phyloP scores from a whole-genome alignment of 2,113 vertebrate genomes.

The Anguilla rostrata region DNA sequence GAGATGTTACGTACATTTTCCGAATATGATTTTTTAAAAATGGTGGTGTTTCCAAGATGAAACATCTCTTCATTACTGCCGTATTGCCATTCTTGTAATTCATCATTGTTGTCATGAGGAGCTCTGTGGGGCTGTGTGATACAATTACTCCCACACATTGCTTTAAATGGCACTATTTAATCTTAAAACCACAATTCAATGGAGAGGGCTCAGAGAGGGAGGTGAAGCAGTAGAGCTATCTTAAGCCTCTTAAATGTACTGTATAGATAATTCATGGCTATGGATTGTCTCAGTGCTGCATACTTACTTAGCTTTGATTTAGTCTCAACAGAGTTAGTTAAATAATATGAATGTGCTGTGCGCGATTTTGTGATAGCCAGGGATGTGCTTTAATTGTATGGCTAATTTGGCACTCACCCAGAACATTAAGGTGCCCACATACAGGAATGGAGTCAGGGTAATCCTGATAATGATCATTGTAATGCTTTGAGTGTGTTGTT shows the following conservation, averaged over 20 bases:
- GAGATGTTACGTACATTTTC: too few species aligned
- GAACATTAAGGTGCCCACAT: neutral
- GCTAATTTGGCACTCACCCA: neutral
- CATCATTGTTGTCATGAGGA: neutral
- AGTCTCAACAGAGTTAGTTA: neutral
- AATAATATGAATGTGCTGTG: neutral
- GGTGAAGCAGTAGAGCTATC: neutral
- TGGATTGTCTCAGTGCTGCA: neutral
- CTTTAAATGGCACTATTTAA: neutral
- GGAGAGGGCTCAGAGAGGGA: neutral
- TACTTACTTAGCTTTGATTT: neutral
- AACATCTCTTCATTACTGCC: neutral
- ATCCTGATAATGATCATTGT: neutral
- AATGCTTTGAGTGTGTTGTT: neutral
- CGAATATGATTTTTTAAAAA: neutral
- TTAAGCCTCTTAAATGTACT: neutral
- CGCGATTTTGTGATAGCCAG: neutral
- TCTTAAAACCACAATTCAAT: conserved; percentile 6
- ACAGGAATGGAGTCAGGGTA: neutral
- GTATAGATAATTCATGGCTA: neutral
- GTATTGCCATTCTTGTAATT: neutral
- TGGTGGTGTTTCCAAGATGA: neutral
- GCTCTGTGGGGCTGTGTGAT: conserved; percentile 7
- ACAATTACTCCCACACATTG: conserved; percentile 8
- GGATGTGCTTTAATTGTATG: neutral